These are phyloP conservation scores for Isurus oxyrinchus DNA, from an alignment of 2,113 vertebrate genomes.

Conservation along the genomic window DNA sequence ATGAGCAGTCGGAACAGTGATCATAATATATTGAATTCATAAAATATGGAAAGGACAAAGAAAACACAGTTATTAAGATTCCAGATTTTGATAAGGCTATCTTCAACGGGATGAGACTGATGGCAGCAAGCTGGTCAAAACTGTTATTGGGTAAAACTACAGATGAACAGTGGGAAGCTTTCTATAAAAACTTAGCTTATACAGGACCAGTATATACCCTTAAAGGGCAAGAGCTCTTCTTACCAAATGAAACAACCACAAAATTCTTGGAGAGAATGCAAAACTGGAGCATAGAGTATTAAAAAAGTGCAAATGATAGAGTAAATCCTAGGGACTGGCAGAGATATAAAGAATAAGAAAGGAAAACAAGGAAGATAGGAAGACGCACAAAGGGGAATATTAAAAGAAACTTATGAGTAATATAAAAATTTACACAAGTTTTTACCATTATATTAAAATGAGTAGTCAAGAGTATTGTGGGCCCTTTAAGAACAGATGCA, in stretches of 20 bases:
- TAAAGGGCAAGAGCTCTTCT: not conserved
- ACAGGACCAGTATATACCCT: no score
- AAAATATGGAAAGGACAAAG: not conserved
- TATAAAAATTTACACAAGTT: not conserved
- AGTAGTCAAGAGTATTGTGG: no score
- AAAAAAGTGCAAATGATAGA: not conserved
- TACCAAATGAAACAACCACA: not conserved
- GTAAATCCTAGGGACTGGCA: not conserved
- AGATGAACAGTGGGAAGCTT: not conserved
- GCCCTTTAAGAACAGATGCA: no score
- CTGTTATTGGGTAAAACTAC: not conserved
- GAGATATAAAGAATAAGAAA: not conserved
- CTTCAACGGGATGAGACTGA: no score
- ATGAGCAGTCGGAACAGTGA: not conserved
- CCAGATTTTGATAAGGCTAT: not conserved
- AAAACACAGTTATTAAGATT: not conserved
- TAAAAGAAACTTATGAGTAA: not conserved
- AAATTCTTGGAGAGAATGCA: no score
- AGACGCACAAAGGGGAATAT: not conserved
- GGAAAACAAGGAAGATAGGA: not conserved
- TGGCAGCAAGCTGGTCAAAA: not conserved
- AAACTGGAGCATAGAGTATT: not conserved
- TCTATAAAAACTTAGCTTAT: not conserved
- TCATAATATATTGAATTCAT: not conserved
- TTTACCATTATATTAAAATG: not conserved